These are phyloP conservation scores for Gallirallus australis DNA, from an alignment of 2,797 vertebrate genomes.

Conservation along the genomic window DNA sequence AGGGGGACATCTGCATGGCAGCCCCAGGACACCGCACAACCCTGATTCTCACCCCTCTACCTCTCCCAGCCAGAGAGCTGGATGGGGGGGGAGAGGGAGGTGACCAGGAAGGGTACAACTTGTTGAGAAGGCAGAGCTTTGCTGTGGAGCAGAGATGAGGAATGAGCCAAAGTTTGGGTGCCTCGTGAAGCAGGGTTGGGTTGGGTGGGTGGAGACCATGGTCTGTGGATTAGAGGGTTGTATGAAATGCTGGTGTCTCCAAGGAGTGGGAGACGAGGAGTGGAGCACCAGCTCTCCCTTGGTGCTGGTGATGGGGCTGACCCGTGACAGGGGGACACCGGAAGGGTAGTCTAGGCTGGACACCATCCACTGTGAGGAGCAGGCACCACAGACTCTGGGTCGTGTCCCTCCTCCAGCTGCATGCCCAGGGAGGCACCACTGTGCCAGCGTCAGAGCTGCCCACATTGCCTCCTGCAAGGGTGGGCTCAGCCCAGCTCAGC, in stretches of 20 bases:
- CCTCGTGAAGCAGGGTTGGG: not conserved
- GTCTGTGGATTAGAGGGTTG: not conserved
- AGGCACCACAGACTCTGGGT: not conserved
- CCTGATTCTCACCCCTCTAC: not conserved
- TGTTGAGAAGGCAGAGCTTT: not conserved
- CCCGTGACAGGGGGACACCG: rapidly evolving
- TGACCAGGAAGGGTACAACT: not conserved
- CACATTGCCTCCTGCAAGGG: rapidly evolving
- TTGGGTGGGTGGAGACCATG: not conserved
- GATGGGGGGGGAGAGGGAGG: not conserved
- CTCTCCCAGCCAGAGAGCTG: not conserved
- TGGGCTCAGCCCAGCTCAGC: not conserved
- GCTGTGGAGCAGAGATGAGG: not conserved
- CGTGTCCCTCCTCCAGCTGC: not conserved
- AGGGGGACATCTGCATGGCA: not conserved
- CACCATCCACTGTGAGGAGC: not conserved
- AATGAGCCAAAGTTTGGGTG: not conserved
- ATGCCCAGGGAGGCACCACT: too few relatives aligned
- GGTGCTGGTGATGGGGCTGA: not conserved
- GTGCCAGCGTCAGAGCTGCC: not conserved
- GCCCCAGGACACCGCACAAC: rapidly evolving
- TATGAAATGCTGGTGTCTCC: not conserved
- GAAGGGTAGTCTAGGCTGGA: not conserved
- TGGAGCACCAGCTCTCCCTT: not conserved
- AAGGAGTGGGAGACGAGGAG: not conserved